A percentile compares a stretch with the other conserved stretches of the same genome.
Conservation (phyloP, 2,113 vertebrate genomes). For the Mobula birostris region DNA sequence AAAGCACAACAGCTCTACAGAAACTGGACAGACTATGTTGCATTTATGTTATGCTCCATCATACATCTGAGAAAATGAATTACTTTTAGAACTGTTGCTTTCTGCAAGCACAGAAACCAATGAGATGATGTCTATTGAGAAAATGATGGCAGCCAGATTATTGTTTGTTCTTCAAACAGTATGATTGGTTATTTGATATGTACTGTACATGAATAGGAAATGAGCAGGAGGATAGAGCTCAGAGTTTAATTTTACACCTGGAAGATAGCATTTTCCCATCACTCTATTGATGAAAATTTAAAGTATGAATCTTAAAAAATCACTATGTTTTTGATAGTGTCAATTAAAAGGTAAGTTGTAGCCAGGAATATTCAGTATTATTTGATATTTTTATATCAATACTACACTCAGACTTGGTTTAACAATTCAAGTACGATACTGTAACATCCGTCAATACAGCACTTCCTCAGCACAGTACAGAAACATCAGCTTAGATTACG, state of each 20-base stretch:
- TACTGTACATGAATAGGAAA: too few relatives aligned
- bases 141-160: background rate
- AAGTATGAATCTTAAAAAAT: background rate
- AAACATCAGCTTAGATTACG: background rate
- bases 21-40: background rate
- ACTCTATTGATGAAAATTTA: background rate
- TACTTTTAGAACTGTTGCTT: background rate
- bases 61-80: background rate
- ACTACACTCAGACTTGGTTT: background rate
- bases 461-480: background rate
- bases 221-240: background rate
- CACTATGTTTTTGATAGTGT: background rate
- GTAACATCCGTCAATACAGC: background rate
- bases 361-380: background rate
- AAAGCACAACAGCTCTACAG: background rate
- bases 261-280: background rate
- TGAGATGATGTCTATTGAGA: background rate
- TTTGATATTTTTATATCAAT: background rate
- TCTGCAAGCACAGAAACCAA: background rate
- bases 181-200: background rate
- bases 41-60: background rate
- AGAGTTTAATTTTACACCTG: background rate
- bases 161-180: background rate
- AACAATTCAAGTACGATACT: background rate
- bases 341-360: background rate